phyloP scores from a whole-genome alignment of 2,888 invertebrate species.

The Sesia apiformis region DNA sequence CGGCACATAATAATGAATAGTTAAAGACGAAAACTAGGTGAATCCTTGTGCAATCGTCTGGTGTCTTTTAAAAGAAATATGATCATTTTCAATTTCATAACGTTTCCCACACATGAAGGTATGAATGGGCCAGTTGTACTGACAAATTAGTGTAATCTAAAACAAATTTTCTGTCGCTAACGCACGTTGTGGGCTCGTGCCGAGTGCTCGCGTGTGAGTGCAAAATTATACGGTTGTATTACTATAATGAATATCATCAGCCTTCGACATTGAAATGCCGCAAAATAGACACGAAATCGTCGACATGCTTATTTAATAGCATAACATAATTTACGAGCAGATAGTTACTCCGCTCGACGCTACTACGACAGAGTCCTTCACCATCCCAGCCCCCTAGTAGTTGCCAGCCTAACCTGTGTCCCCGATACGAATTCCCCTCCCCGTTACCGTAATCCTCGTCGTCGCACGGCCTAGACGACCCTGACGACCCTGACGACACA shows the following conservation, averaged over 20 bases:
- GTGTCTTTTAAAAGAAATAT: constrained; percentile 73
- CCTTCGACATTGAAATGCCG: constrained; percentile 5
- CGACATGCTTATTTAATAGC: constrained; percentile 4
- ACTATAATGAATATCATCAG: constrained; percentile 35
- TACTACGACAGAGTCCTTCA: too few relatives aligned
- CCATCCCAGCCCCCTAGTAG: too few relatives aligned
- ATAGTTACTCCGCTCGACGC: too few relatives aligned
- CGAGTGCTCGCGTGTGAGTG: constrained; percentile 34
- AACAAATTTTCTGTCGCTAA: constrained; percentile 53
- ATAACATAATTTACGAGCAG: background rate
- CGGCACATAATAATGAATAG: constrained; percentile 72
- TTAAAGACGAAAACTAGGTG: constrained; percentile 73
- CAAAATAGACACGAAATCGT: constrained; percentile 10
- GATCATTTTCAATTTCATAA: constrained; percentile 74
- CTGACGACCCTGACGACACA: too few relatives aligned
- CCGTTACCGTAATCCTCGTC: too few relatives aligned
- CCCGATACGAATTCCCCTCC: too few relatives aligned
- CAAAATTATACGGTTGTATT: constrained; percentile 41
- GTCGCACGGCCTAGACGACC: too few relatives aligned
- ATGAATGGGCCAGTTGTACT: constrained; percentile 49
- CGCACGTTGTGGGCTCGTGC: constrained; percentile 37
- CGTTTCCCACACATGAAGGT: constrained; percentile 58
- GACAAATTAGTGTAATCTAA: constrained; percentile 71
- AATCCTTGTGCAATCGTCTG: constrained; percentile 70
- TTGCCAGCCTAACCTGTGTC: too few relatives aligned